Base-by-base conservation (phyloP, 2,797 vertebrate genomes). In the Cetoscarus ocellatus region DNA sequence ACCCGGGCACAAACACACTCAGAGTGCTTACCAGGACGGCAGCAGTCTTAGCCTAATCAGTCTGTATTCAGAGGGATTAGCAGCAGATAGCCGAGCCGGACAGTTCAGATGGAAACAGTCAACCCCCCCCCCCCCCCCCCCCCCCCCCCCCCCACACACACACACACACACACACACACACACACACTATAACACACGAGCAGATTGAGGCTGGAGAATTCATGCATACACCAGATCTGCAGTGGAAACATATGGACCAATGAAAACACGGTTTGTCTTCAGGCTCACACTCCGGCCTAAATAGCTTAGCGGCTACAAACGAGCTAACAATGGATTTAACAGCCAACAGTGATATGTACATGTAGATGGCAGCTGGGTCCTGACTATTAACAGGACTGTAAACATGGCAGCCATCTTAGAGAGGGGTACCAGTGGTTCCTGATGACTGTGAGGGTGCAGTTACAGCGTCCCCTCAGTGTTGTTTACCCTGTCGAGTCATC, bases 41-140 rank as follows among this genome's bases (percentile, higher is more conserved):
- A 77, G 69, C 77, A 68, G 82, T 85, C 79, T 86, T 72, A 84
- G 66, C 65, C 86, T 90, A 88, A 92, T 90, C 87, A 86, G 82
- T 80, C 80, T 89, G 87, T 82, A 70, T 90, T 86, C 83, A 73
- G 73, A 72, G 76, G 87, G 89, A 90, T 92, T 92, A 91, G 75
- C 75, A 70, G 73, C 73, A 88, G 87, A 91, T 89, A 83, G 82
- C 74, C n/a, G 10, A 81, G 88, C 84, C 81, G 83, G 83, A 83
- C 86, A 86, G 78, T 87, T 86, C 67, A 77, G 83, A 84, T 86
- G 85, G 86, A 73, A 74, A 62, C 77, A 77, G n/a, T n/a, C n/a
- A n/a, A n/a, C n/a, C n/a, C n/a, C n/a, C n/a, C n/a, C n/a, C n/a
- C n/a, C n/a, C n/a, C n/a, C n/a, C n/a, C n/a, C n/a, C n/a, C n/a